phyloP scores from a whole-genome alignment of 2,888 invertebrate species.

The Chaetogeoica ovagalla region DNA sequence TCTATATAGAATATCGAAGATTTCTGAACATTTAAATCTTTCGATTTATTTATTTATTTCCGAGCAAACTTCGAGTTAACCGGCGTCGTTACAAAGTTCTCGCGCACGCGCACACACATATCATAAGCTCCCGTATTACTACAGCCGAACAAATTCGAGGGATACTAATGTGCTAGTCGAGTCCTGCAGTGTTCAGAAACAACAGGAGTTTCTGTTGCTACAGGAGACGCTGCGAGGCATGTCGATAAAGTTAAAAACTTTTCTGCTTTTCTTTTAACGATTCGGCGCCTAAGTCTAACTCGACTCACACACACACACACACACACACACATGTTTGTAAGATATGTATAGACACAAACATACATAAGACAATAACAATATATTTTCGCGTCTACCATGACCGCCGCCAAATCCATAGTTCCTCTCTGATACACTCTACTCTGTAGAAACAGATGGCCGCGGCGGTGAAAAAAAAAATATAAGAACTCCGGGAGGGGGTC shows the following conservation, averaged over 20 bases:
- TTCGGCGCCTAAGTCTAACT: conserved; percentile 18
- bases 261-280: conserved; percentile 36
- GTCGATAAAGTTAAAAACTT: conserved; percentile 39
- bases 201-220: too few relatives aligned
- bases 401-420: neutral
- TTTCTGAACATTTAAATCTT: conserved; percentile 11
- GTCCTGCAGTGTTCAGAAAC: neutral
- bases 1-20: neutral
- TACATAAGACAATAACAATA: conserved; percentile 33
- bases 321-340: neutral
- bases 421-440: neutral
- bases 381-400: conserved; percentile 27
- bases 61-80: neutral
- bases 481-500: conserved; percentile 18
- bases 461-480: conserved; percentile 12
- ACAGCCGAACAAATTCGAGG: neutral
- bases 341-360: neutral
- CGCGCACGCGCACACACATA: neutral
- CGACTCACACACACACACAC: neutral
- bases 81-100: neutral
- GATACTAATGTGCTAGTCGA: conserved; percentile 26
- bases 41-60: neutral
- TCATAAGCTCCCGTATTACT: too few relatives aligned
- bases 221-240: neutral
- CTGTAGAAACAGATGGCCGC: conserved; percentile 2